Evolutionary conservation across 2,113 vertebrate species (phyloP).

Genomic region (Toxotes jaculatrix): DNA sequence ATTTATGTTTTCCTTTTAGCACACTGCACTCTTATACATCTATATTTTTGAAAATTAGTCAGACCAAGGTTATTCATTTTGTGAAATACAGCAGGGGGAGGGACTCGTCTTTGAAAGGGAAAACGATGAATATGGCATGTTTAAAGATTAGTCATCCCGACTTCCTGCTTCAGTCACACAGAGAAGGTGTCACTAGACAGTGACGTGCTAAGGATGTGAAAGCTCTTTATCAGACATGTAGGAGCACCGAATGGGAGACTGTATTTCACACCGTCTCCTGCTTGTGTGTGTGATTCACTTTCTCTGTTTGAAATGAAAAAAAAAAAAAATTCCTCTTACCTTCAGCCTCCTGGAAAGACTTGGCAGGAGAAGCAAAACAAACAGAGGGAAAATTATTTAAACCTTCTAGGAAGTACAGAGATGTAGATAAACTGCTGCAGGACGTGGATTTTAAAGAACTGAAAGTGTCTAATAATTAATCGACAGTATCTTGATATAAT

Average conservation of each 20-base stretch:
- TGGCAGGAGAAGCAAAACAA: constrained; percentile 30
- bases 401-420: not conserved
- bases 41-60: not conserved
- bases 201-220: constrained; percentile 14
- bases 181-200: not conserved
- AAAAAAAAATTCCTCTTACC: constrained; percentile 30
- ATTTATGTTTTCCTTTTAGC: not conserved
- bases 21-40: not conserved
- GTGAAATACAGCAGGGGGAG: not conserved
- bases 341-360: constrained; percentile 53
- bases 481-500: not conserved
- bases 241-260: not conserved
- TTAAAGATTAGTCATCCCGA: constrained; percentile 41
- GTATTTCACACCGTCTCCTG: not conserved
- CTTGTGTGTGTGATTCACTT: not conserved
- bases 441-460: not conserved
- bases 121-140: not conserved
- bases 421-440: not conserved
- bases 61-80: not conserved
- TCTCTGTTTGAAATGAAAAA: not conserved
- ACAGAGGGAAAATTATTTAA: constrained; percentile 9
- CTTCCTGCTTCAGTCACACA: constrained; percentile 4
- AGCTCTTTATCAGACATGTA: constrained; percentile 9
- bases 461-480: constrained; percentile 16
- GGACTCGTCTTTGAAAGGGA: not conserved